Conservation (phyloP, 2,797 vertebrate species). For the Neoniphon sammara region DNA sequence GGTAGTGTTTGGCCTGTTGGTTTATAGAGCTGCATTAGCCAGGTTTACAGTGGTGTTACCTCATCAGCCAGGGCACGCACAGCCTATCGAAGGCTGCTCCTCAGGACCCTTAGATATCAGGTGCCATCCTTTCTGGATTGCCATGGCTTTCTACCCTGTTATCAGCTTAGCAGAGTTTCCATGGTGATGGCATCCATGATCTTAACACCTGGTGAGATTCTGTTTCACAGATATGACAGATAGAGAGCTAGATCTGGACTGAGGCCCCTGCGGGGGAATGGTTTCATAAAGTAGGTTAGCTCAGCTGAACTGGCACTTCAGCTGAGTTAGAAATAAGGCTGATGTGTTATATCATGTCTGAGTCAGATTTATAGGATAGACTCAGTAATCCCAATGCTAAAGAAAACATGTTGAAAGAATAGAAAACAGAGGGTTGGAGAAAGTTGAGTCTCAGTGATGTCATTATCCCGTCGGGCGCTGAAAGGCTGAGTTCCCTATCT, state of each 20-base stretch:
- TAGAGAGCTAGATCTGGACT: conserved; percentile 36
- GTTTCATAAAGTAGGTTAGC: conserved; percentile 34
- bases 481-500: no score
- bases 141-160: conserved; percentile 37
- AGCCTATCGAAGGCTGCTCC: conserved; percentile 37
- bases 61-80: conserved; percentile 24
- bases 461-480: conserved; percentile 30
- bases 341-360: conserved; percentile 27
- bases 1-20: conserved; percentile 26
- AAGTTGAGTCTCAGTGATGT: conserved; percentile 55
- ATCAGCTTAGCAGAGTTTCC: conserved; percentile 64
- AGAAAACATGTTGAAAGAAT: conserved; percentile 14
- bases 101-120: conserved; percentile 34
- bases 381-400: conserved; percentile 5
- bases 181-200: conserved; percentile 45
- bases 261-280: conserved; percentile 1
- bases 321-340: conserved; percentile 36
- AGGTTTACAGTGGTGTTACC: conserved; percentile 47
- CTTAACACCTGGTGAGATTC: conserved; percentile 49
- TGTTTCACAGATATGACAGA: conserved; percentile 28
- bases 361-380: conserved; percentile 16
- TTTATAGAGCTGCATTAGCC: conserved; percentile 41
- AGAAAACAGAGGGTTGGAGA: conserved; percentile 8
- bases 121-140: conserved; percentile 60
- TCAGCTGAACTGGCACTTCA: conserved; percentile 9